Conservation (phyloP, 2,113 vertebrate genomes). For the Motacilla alba region DNA sequence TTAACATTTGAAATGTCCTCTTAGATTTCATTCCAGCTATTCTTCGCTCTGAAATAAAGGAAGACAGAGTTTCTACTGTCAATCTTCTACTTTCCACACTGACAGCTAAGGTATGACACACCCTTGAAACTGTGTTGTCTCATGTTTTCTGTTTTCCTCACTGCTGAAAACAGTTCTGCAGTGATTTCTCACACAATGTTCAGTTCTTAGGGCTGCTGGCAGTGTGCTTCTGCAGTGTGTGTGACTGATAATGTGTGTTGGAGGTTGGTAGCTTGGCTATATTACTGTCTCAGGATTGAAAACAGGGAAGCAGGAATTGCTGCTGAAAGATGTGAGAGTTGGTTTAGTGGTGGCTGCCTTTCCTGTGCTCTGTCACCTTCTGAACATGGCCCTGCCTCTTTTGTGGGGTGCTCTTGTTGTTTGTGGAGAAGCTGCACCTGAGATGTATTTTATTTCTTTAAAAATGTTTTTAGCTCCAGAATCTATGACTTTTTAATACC, state of each 20-base stretch:
- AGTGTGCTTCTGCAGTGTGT: background rate
- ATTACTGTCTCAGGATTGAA: background rate
- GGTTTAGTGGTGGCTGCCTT: background rate
- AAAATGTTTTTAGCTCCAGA: background rate
- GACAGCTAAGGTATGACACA: slow-evolving; percentile 78
- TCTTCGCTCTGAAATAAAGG: slow-evolving; percentile 84
- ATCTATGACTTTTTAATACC: background rate
- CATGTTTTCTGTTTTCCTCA: background rate
- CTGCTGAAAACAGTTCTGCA: background rate
- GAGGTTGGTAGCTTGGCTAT: background rate
- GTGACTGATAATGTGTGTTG: background rate
- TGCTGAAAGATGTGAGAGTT: background rate
- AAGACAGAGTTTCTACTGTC: slow-evolving; percentile 88
- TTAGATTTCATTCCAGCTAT: slow-evolving; percentile 90
- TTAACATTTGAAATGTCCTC: slow-evolving; percentile 42
- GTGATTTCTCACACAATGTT: background rate
- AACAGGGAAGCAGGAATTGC: background rate
- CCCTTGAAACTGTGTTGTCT: background rate
- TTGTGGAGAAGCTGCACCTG: background rate
- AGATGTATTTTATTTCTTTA: background rate
- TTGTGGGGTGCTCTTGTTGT: background rate
- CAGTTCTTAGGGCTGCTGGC: background rate
- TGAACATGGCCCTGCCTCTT: background rate
- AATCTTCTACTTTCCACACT: slow-evolving; percentile 88
- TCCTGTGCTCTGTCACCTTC: background rate